Evolutionary conservation across 2,113 vertebrate genomes (phyloP), one percentile per base, ranked within the genome.

Genomic region (Planiliza haematocheilus): DNA sequence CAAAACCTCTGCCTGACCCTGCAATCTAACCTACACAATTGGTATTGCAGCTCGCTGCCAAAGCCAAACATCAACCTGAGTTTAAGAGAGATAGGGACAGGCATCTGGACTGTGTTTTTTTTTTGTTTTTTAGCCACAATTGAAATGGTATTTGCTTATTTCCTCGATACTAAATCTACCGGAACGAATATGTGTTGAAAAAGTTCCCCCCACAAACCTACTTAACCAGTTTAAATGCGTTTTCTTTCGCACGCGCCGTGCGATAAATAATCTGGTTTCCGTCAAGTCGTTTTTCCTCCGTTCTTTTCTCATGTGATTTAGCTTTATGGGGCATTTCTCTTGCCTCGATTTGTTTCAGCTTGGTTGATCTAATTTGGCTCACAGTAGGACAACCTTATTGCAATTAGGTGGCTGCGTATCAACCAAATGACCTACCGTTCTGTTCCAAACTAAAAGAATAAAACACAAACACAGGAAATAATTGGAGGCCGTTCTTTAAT

Each of bases 1-100:
- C 49, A 59, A 86, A 79, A 84, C 69, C 79, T 75, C 41, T 30
- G 10, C 52, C 72, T 82, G 85, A 86, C 82, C 78, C 65, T 21
- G 60, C 46, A 70, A 48, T 65, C 60, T 45, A 51, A 30, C 18
- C 51, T 20, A 5, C 51, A 57, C 41, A 65, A 53, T 67, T 18
- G 37, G 66, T 84, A 53, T 53, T 61, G 50, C 50, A 71, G 55
- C 8, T 1, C 37, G 51, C 46, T 61, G 51, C 65, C 65, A 34
- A 41, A 57, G 75, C 73, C 57, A 61, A 81, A 60, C 20, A 53
- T 76, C 52, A 75, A 36, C 61, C 70, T 7, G 8, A 69, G 45
- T 73, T 59, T 42, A 66, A 30, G 16, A 43, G 10, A 18, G 45
- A 56, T 38, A 65, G 61, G 38, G 50, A 67, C 50, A 37, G 14